These are phyloP conservation scores for Papilio elwesi DNA, from an alignment of 2,888 invertebrate species.

Conservation along the genomic window DNA sequence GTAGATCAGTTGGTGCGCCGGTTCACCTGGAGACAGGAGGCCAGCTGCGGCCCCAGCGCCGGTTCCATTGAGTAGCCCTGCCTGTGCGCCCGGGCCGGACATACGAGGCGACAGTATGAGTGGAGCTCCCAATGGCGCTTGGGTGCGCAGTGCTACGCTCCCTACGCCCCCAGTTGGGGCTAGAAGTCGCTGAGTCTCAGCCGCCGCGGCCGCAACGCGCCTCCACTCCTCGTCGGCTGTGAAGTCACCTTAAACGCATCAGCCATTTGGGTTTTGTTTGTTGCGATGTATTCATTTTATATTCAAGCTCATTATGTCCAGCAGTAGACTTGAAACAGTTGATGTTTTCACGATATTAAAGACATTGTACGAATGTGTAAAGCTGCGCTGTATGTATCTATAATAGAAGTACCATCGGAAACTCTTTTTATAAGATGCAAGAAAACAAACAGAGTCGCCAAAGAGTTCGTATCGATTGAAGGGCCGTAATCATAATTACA, in stretches of 20 bases:
- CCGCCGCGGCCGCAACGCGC: conserved; percentile 91
- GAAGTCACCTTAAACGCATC: conserved; percentile 68
- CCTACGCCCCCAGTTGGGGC: conserved; percentile 80
- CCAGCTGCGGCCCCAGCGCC: conserved; percentile 72
- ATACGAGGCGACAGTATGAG: conserved; percentile 96
- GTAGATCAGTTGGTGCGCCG: conserved; percentile 94
- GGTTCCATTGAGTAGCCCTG: conserved; percentile 85
- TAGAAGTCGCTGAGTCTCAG: conserved; percentile 91
- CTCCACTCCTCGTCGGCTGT: conserved; percentile 94
- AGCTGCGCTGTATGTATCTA: too few relatives aligned
- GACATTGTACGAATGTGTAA: too few relatives aligned
- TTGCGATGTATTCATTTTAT: background rate
- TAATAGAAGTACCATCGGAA: too few relatives aligned
- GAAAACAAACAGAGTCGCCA: background rate
- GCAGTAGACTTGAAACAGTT: too few relatives aligned
- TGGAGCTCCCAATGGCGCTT: conserved; percentile 94
- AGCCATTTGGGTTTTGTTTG: conserved; percentile 56
- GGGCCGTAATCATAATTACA: conserved; percentile 3
- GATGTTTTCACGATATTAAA: too few relatives aligned
- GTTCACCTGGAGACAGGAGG: conserved; percentile 84
- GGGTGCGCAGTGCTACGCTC: conserved; percentile 86
- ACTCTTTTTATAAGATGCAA: too few relatives aligned
- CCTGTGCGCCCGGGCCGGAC: conserved; percentile 91
- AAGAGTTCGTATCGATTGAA: background rate
- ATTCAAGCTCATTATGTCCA: too few relatives aligned